Evolutionary conservation across 2,888 invertebrate species (phyloP).

Genomic region (Mechanitis mazaeus): DNA sequence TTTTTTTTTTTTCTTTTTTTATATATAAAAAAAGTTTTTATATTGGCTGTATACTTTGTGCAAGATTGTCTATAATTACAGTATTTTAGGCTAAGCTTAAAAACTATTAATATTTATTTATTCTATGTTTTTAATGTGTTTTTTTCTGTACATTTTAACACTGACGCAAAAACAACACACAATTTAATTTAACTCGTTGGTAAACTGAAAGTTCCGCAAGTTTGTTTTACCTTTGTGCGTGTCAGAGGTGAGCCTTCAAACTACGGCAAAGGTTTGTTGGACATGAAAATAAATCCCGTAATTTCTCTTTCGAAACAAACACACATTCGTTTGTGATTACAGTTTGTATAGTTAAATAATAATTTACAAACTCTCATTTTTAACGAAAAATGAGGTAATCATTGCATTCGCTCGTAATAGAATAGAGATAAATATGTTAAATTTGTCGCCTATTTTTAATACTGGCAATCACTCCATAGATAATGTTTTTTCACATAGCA

Average conservation of each 20-base stretch:
- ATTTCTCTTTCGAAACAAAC: background rate
- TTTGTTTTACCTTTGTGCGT: slow-evolving; percentile 3
- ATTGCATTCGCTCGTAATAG: slow-evolving; percentile 9
- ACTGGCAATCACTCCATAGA: slow-evolving; percentile 19
- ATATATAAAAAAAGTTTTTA: background rate
- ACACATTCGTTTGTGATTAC: no score
- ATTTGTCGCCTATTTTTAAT: slow-evolving; percentile 28
- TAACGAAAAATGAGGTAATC: background rate
- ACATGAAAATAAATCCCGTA: slow-evolving; percentile 1
- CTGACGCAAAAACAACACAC: background rate
- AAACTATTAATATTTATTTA: no score
- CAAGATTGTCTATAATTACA: no score
- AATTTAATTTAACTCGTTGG: background rate
- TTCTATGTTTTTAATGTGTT: no score
- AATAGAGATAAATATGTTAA: slow-evolving; percentile 19
- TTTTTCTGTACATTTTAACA: background rate
- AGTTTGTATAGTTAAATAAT: background rate
- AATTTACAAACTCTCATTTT: background rate
- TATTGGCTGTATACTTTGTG: no score
- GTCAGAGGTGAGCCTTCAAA: slow-evolving; percentile 1
- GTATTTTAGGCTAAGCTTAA: no score
- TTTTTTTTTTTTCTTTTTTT: background rate
- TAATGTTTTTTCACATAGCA: slow-evolving; percentile 30
- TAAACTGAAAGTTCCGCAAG: slow-evolving; percentile 4
- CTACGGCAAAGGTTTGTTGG: background rate